Conservation (phyloP, 2,113 vertebrate genomes). For the Natator depressus region DNA sequence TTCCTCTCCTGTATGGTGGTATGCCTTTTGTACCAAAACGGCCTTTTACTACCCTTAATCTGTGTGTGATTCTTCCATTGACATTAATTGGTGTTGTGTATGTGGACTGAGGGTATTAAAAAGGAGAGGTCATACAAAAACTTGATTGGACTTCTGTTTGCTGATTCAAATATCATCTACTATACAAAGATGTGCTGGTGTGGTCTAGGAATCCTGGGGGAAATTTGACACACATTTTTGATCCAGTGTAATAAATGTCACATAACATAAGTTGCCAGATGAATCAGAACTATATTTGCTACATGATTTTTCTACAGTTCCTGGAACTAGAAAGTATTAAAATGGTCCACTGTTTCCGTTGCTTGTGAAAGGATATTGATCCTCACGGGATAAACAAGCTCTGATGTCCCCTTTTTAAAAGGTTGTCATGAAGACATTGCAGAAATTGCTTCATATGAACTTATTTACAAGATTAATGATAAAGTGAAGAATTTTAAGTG, state of each 20-base stretch:
- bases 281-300: no score
- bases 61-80: neutral
- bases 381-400: accelerated
- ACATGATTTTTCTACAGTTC: neutral
- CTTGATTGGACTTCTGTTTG: neutral
- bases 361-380: neutral
- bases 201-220: no score
- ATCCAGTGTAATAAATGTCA: no score
- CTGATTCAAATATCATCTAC: neutral
- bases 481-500: neutral
- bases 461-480: neutral
- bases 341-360: neutral
- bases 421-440: neutral
- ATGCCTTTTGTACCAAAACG: neutral
- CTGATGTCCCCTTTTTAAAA: neutral
- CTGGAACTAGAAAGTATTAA: neutral
- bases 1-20: neutral
- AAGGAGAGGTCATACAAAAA: neutral
- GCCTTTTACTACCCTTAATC: neutral
- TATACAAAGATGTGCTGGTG: no score
- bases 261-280: no score
- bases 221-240: no score
- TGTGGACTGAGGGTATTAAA: neutral
- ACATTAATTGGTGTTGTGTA: neutral
- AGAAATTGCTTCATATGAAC: accelerated